Evolutionary conservation across 1,140 invertebrate species (phyloP).

Genomic region (Venturia canescens): DNA sequence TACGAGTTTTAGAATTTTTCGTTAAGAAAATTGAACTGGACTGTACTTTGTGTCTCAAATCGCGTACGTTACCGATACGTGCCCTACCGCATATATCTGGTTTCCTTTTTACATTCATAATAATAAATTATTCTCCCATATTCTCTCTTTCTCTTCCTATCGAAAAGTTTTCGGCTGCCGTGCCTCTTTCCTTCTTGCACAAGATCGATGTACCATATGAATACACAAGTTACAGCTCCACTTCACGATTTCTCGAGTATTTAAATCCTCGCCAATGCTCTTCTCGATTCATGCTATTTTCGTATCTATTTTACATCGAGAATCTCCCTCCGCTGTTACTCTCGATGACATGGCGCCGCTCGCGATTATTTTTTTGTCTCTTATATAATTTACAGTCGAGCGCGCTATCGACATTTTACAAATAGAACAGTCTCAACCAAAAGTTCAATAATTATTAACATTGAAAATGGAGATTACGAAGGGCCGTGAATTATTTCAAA

Average conservation of each 20-base stretch:
- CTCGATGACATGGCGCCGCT: not conserved
- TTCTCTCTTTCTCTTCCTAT: not conserved
- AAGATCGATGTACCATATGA: not conserved
- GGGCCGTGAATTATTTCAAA: too few relatives aligned
- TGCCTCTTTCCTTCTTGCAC: not conserved
- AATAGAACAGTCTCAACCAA: too few relatives aligned
- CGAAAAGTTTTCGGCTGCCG: not conserved
- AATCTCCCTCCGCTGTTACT: not conserved
- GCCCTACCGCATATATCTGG: not conserved
- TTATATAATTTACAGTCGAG: not conserved
- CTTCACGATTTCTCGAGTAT: constrained; percentile 19
- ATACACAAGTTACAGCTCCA: constrained; percentile 10
- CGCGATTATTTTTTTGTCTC: not conserved
- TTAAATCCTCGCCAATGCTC: constrained; percentile 8
- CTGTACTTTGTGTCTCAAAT: too few relatives aligned
- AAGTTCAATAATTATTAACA: too few relatives aligned
- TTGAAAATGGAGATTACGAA: too few relatives aligned
- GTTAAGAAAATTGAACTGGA: too few relatives aligned
- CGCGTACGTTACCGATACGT: too few relatives aligned
- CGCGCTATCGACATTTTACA: not conserved
- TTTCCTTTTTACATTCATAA: not conserved
- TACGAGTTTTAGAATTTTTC: too few relatives aligned
- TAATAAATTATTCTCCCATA: constrained; percentile 1
- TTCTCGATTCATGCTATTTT: constrained; percentile 2
- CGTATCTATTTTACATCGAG: too few relatives aligned